Percentiles rank a stretch among this genome's conserved stretches.
Conservation (phyloP, 1,140 invertebrate genomes). For the Conopomorpha cramerella region DNA sequence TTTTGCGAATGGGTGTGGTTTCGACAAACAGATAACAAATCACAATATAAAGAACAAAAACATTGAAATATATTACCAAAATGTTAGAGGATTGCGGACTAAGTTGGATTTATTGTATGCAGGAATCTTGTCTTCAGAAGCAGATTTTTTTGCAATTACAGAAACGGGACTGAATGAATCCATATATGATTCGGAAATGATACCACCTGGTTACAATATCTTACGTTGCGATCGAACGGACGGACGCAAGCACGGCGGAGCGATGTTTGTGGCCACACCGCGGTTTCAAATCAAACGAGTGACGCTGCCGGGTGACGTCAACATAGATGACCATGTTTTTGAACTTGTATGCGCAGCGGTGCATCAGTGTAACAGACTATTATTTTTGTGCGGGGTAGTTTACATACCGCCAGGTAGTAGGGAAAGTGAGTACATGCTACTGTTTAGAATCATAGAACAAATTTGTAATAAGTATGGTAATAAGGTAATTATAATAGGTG, state of each 20-base stretch:
- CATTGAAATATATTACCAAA: neutral
- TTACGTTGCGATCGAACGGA: constrained; percentile 1
- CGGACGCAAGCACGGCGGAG: too few relatives aligned
- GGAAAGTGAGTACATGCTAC: neutral
- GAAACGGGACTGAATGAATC: constrained; percentile 1
- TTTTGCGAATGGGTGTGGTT: neutral
- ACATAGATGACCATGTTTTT: neutral
- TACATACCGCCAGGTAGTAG: constrained; percentile 1
- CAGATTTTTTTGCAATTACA: too few relatives aligned
- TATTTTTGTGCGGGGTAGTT: constrained; percentile 1
- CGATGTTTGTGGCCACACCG: too few relatives aligned
- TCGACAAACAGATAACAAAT: neutral
- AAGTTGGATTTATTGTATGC: neutral
- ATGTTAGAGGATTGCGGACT: neutral
- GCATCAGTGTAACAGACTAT: neutral
- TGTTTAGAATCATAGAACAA: constrained; percentile 1
- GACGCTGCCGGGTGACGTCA: neutral
- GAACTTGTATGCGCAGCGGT: neutral
- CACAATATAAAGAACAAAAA: neutral
- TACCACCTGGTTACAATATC: constrained; percentile 1
- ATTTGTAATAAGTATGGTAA: neutral
- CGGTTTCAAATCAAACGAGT: neutral
- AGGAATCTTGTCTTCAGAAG: too few relatives aligned
- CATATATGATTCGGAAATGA: constrained; percentile 1
- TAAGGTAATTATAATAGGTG: constrained; percentile 2